Percentiles rank a stretch among this genome's conserved stretches.
These are phyloP conservation scores for Zapus hudsonius DNA, from an alignment of 2,113 vertebrate genomes.

Conservation along the genomic window DNA sequence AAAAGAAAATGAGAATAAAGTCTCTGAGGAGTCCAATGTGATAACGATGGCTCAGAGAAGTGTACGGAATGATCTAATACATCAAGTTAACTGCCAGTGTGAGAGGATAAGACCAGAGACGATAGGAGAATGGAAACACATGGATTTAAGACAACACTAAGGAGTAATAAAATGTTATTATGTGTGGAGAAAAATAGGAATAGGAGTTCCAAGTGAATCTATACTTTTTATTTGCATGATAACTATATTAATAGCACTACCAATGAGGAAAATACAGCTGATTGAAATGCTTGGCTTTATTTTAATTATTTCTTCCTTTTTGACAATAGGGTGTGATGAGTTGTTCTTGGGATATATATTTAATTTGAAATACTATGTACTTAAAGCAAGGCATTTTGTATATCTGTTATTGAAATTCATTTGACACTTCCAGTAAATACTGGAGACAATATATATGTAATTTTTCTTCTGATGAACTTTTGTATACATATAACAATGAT, in stretches of 20 bases:
- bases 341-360: neutral
- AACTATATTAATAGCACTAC: neutral
- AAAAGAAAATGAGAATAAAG: slow-evolving; percentile 65
- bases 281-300: neutral
- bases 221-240: neutral
- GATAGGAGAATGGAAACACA: slow-evolving; percentile 12
- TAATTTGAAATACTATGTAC: neutral
- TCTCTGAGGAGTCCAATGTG: slow-evolving; percentile 47
- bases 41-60: slow-evolving; percentile 41
- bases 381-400: neutral
- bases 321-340: neutral
- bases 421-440: too few relatives aligned
- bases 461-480: neutral
- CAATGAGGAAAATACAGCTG: neutral
- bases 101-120: slow-evolving; percentile 27
- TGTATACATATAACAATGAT: neutral
- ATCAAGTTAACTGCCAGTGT: slow-evolving; percentile 67
- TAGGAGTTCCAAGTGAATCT: neutral
- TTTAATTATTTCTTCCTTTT: too few relatives aligned
- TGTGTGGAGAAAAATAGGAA: neutral
- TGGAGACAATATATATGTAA: accelerated
- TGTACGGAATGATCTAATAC: slow-evolving; percentile 30
- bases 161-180: slow-evolving; percentile 30
- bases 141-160: slow-evolving; percentile 53
- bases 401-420: neutral